These are phyloP conservation scores for Neoarius graeffei DNA, from an alignment of 2,113 vertebrate genomes.

Conservation along the genomic window DNA sequence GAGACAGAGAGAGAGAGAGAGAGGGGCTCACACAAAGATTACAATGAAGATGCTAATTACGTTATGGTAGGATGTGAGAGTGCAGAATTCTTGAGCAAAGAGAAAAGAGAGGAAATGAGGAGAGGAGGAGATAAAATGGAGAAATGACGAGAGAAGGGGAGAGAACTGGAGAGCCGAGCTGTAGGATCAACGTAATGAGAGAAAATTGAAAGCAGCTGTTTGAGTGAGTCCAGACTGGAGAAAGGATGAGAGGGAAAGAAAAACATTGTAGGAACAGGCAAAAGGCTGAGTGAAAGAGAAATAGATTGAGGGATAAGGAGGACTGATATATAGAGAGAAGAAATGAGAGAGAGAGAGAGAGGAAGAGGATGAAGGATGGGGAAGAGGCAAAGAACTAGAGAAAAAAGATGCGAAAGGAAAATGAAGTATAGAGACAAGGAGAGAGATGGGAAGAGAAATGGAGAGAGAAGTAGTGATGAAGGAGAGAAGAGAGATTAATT, in stretches of 20 bases:
- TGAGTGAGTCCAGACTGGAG: conserved; percentile 49
- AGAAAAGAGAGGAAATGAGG: not conserved
- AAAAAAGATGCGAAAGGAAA: not conserved
- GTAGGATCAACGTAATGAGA: conserved; percentile 43
- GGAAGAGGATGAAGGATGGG: not conserved
- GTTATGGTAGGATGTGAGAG: not conserved
- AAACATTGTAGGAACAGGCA: not conserved
- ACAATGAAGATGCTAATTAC: not conserved
- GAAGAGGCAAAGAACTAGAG: not conserved
- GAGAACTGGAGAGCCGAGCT: not conserved
- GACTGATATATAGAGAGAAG: not conserved
- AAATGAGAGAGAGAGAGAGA: conserved; percentile 9
- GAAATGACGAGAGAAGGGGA: not conserved
- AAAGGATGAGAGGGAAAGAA: not conserved
- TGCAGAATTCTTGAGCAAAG: not conserved
- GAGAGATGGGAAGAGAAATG: conserved; percentile 4
- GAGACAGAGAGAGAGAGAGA: not conserved
- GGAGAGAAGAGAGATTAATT: not conserved
- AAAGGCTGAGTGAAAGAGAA: not conserved
- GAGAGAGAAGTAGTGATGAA: not conserved
- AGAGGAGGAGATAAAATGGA: not conserved
- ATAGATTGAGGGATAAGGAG: not conserved
- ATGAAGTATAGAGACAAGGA: not conserved
- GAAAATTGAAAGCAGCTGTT: conserved; percentile 56
- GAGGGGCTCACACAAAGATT: not conserved